These are phyloP conservation scores for Nipponacmea schrenckii DNA, from an alignment of 2,888 invertebrate species.

Conservation along the genomic window DNA sequence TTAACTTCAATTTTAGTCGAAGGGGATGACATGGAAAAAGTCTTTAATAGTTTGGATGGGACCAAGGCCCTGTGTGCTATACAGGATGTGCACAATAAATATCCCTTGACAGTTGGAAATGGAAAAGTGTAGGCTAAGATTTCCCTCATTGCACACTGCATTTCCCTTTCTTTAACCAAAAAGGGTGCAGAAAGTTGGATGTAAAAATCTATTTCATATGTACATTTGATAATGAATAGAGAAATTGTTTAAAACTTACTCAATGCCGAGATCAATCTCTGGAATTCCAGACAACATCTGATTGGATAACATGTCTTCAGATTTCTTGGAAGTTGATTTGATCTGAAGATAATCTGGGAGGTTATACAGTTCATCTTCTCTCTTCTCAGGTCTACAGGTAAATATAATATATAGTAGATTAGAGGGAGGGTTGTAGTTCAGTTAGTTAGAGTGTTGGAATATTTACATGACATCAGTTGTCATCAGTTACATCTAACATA, in stretches of 20 bases:
- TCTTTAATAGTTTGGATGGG: background rate
- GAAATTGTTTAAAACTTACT: constrained; percentile 71
- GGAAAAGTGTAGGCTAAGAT: background rate
- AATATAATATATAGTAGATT: background rate
- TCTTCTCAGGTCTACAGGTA: constrained; percentile 37
- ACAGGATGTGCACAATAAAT: too few species aligned
- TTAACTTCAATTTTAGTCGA: background rate
- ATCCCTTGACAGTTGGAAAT: background rate
- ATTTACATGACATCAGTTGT: background rate
- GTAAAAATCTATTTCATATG: too few species aligned
- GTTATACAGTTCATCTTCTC: constrained; percentile 73
- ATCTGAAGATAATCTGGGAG: constrained; percentile 89
- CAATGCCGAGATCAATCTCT: constrained; percentile 98
- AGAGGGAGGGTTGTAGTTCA: background rate
- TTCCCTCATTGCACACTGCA: too few species aligned
- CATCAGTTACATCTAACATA: background rate
- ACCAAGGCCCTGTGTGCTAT: too few species aligned
- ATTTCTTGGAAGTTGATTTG: constrained; percentile 80
- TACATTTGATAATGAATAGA: too few species aligned
- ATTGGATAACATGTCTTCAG: constrained; percentile 99
- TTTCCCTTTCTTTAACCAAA: too few species aligned
- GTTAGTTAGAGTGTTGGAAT: background rate
- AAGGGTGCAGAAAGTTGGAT: too few species aligned
- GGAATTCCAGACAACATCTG: constrained; percentile 99
- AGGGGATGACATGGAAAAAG: background rate